Evolutionary conservation across 2,113 vertebrate species (phyloP).

Genomic region (Mesitornis unicolor): DNA sequence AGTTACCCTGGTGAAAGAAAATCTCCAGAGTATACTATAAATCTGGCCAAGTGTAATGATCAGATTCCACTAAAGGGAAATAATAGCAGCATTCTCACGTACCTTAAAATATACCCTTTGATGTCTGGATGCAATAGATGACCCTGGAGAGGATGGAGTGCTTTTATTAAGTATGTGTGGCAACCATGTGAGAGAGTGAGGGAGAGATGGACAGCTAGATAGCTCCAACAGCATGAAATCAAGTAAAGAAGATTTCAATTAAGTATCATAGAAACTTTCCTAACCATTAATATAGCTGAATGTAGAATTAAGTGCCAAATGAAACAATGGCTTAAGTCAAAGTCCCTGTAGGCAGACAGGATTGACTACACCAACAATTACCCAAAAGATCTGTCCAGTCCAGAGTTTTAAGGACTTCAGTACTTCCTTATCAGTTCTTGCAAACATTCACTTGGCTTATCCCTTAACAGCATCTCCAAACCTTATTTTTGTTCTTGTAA

Average conservation of each 20-base stretch:
- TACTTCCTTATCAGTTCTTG: neutral
- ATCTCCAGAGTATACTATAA: neutral
- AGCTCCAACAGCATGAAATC: neutral
- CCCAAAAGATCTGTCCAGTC: neutral
- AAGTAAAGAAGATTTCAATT: neutral
- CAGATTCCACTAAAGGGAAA: neutral
- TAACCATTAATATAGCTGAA: neutral
- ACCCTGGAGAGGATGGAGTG: neutral
- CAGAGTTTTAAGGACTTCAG: neutral
- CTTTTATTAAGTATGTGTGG: neutral
- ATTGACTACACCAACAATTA: neutral
- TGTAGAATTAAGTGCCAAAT: neutral
- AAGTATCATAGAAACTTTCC: neutral
- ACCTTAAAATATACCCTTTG: neutral
- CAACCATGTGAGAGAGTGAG: fast-evolving
- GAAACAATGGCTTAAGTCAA: neutral
- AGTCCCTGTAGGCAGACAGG: neutral
- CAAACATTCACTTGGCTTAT: neutral
- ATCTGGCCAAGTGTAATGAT: neutral
- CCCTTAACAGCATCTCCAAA: neutral
- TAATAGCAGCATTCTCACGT: neutral
- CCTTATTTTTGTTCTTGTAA: neutral
- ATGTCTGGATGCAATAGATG: neutral
- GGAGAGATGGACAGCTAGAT: neutral
- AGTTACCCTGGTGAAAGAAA: neutral